A percentile compares a stretch with the other conserved stretches of the same genome.
Conservation (phyloP, 53 echinoderm and acorn worm species). For the Hippasteria phrygiana region DNA sequence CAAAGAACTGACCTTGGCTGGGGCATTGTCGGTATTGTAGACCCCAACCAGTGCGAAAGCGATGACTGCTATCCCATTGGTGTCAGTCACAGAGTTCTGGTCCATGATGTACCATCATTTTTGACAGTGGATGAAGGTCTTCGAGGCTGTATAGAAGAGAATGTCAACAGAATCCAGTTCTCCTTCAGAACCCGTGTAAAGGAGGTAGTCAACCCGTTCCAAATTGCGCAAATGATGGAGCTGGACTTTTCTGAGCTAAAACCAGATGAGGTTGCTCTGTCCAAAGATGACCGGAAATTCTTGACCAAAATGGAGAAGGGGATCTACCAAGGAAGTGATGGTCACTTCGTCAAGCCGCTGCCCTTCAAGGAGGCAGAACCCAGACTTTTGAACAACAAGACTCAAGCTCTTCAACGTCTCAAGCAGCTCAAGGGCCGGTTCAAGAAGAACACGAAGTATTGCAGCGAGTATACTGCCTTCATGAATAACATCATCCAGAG, state of each 20-base stretch:
- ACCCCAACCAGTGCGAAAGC: constrained; percentile 14
- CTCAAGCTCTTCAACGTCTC: constrained; percentile 25
- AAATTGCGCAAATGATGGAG: constrained; percentile 51
- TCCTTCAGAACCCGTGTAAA: constrained; percentile 32
- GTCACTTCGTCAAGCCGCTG: constrained; percentile 68
- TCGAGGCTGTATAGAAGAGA: background rate
- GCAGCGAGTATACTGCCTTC: constrained; percentile 31
- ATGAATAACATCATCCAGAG: constrained; percentile 66
- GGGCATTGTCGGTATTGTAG: constrained; percentile 67
- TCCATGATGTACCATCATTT: background rate
- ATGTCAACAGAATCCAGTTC: background rate
- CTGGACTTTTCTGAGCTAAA: constrained; percentile 55
- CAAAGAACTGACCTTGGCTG: constrained; percentile 71
- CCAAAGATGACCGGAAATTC: constrained; percentile 62
- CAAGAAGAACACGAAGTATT: constrained; percentile 34
- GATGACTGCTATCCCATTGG: constrained; percentile 27
- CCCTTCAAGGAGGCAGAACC: constrained; percentile 46
- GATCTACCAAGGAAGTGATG: constrained; percentile 33
- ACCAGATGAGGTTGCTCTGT: constrained; percentile 2
- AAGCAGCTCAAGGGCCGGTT: constrained; percentile 52
- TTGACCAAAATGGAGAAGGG: constrained; percentile 48
- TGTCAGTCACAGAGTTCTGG: constrained; percentile 18
- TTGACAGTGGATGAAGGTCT: background rate
- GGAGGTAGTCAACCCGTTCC: constrained; percentile 62
- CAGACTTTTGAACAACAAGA: constrained; percentile 51